Percentiles rank a stretch among this genome's conserved stretches.
phyloP scores from a whole-genome alignment of 2,888 invertebrate species.

The Drosophila crucigera region DNA sequence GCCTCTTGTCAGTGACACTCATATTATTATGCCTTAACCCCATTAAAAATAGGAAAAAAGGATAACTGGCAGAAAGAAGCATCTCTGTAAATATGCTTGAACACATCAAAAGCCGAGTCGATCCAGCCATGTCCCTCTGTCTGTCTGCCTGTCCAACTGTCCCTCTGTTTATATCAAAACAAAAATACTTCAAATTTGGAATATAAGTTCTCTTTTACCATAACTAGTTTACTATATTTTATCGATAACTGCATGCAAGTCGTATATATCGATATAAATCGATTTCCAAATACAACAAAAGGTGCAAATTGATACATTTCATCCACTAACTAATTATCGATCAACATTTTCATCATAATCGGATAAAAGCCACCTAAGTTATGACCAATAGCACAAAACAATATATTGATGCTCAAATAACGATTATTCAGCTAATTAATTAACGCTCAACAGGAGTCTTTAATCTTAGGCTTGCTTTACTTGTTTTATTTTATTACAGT shows the following conservation, averaged over 20 bases:
- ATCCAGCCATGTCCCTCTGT: not conserved
- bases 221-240: not conserved
- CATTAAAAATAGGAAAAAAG: not conserved
- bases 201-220: not conserved
- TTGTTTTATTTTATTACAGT: not conserved
- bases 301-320: not conserved
- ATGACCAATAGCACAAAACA: not conserved
- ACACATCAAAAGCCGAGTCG: not conserved
- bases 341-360: not conserved
- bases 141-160: not conserved
- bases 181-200: too few relatives aligned
- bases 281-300: not conserved
- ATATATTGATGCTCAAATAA: not conserved
- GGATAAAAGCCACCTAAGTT: not conserved
- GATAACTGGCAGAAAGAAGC: not conserved
- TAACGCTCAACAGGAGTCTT: not conserved
- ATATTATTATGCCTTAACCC: constrained; percentile 1
- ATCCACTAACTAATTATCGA: not conserved
- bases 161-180: not conserved
- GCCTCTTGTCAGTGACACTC: constrained; percentile 9
- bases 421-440: not conserved
- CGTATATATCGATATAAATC: not conserved
- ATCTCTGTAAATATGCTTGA: not conserved
- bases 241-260: not conserved
- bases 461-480: not conserved